Base-by-base conservation (phyloP, 2,888 invertebrate genomes). In the Asteroscopus sphinx region DNA sequence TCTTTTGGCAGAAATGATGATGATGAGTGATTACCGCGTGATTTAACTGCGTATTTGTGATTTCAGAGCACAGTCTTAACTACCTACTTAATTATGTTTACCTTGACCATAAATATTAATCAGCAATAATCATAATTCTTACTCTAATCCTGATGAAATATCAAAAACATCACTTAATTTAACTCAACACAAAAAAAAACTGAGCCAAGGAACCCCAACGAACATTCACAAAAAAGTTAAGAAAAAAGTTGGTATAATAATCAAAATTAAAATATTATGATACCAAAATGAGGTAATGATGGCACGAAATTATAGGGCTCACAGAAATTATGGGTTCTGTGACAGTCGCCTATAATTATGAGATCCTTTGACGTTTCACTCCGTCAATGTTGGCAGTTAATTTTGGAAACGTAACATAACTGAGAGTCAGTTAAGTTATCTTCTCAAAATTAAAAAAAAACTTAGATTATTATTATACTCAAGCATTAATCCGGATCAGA, bases 271-370 rank as follows among this genome's bases (percentile, higher is more conserved):
- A 75, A 69, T 61, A 67, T 68, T 47, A 61, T 28, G 63, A 55
- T 48, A 62, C 64, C 57, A 28, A 68, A 73, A 61, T 64, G 36
- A 66, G 40, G 60, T 59, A 49, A 68, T 71, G 71, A 73, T 73
- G 36, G 44, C 42, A 61, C 45, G 17, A 68, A 79, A 79, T 79
- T 68, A 74, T 57, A 48, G 58, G 33, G 15, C 30, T 42, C 52
- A n/a, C 45, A 48, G 46, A 49, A 73, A 71, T 73, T 51, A 63
- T 45, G 37, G 73, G 37, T 3, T 39, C 67, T 63, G 54, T 77
- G 78, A 73, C 78, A 76, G 77, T 59, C 41, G 13, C 9, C 46
- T 15, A 52, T 69, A 75, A 75, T 75, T 74, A 80, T 9, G 48
- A 30, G 11, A 12, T 59, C 54, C 52, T 58, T 64, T 76, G 76